Evolutionary conservation across 2,113 vertebrate species (phyloP), one percentile per base, ranked within the genome.

Genomic region (Centropristis striata): DNA sequence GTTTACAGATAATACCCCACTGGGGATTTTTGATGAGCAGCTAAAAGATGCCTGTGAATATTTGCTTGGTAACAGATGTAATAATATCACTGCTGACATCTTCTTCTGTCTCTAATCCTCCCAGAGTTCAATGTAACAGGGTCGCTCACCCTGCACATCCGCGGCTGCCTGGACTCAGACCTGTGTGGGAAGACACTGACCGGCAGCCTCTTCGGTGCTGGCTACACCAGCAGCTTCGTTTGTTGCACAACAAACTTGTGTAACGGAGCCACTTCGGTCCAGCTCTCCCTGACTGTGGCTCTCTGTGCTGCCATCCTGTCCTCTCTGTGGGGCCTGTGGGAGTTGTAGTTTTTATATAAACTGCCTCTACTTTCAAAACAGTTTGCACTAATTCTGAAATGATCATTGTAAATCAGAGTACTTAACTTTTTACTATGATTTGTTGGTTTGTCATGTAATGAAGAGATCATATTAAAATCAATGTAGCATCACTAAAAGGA

Each of bases 231-330:
- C 71, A 18, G 7, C 7, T 88, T 86, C 54, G 0, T 3, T 4
- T 93, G 91, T 42, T 93, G 89, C 18, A 51, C 11, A 20, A 83
- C 78, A 20, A 6, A 80, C 18, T 16, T 85, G 23, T 92, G 90
- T 20, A 93, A 93, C 4, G 54, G 84, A 21, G 91, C 76, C 66
- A 12, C 51, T 2, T 72, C 79, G 0, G 27, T 71, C n/a, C 88
- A 84, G 20, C 54, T 92, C 18, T 63, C 90, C 15, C 36, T 92
- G 28, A 71, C 51, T 3, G 60, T 15, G 44, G 87, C 84, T 14
- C 50, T 88, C 54, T 42, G 69, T n/a, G 69, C 66, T 9, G 83
- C 81, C 44, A 1, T 65, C 21, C 23, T 92, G 66, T 76, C 83
- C 6, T 63, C 73, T 4, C 44, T 90, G 2, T 85, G 66, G 86